A percentile compares a stretch with the other conserved stretches of the same genome.
Evolutionary conservation across 2,113 vertebrate species (phyloP).

Genomic region (Chlamydotis undulata): DNA sequence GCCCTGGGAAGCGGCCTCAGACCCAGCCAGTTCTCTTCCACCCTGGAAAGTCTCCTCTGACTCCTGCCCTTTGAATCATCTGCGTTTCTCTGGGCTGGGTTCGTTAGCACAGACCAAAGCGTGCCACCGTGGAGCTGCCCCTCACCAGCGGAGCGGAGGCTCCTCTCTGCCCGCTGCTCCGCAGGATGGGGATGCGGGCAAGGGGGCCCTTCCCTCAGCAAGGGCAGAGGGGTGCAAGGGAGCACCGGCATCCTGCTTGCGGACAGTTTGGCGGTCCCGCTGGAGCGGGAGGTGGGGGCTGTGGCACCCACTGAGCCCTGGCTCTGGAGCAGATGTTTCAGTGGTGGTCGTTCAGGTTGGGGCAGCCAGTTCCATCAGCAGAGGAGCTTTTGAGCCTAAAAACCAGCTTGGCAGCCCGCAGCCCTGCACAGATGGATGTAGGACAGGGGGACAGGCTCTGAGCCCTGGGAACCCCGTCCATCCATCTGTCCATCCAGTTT

Average conservation of each 20-base stretch:
- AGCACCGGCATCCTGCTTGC: accelerated
- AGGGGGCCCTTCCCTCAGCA: no score
- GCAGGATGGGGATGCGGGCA: no score
- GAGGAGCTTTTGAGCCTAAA: not conserved
- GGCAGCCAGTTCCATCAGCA: not conserved
- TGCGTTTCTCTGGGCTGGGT: no score
- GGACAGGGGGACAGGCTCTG: not conserved
- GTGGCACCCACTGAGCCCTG: accelerated
- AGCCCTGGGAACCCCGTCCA: not conserved
- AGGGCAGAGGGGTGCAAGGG: not conserved
- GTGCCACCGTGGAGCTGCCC: no score
- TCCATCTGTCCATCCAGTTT: not conserved
- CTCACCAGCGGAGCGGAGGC: no score
- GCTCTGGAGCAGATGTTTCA: not conserved
- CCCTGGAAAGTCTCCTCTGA: no score
- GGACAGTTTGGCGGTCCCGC: accelerated
- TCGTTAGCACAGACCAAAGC: no score
- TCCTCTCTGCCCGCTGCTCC: no score
- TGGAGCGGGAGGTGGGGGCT: not conserved
- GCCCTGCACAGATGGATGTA: not conserved
- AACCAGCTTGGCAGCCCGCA: accelerated
- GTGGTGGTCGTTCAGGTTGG: not conserved
- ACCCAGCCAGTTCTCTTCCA: no score
- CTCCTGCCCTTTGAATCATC: no score
- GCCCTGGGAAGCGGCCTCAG: no score